phyloP scores from a whole-genome alignment of 1,140 invertebrate genomes.

The Musca vetustissima region DNA sequence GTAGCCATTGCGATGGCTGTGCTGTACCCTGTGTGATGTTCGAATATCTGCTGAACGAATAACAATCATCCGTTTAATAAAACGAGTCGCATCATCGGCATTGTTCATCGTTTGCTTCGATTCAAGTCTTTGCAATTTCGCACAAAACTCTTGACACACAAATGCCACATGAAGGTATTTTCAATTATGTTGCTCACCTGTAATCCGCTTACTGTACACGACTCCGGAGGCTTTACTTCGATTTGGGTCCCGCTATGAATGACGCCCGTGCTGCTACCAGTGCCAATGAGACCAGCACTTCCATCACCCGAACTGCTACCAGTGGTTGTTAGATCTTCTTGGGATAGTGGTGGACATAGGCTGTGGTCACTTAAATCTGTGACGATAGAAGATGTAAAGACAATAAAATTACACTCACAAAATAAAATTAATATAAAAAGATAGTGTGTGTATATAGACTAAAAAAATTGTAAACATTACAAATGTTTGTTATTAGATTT shows the following conservation, averaged over 20 bases:
- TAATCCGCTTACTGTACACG: conserved; percentile 59
- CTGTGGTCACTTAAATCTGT: conserved; percentile 48
- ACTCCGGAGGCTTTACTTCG: conserved; percentile 49
- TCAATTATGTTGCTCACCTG: conserved; percentile 57
- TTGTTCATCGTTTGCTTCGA: conserved; percentile 3
- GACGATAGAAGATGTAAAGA: conserved; percentile 23
- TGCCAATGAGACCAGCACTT: background rate
- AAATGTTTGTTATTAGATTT: no score
- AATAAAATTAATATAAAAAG: no score
- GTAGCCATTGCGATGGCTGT: background rate
- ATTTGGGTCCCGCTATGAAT: conserved; percentile 47
- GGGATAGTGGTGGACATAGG: conserved; percentile 45
- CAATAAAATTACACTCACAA: conserved; percentile 23
- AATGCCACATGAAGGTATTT: conserved; percentile 30
- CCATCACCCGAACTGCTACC: conserved; percentile 27
- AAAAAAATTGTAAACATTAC: no score
- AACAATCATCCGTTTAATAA: conserved; percentile 17
- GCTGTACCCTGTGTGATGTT: background rate
- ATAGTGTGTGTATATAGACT: no score
- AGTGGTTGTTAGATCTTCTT: conserved; percentile 42
- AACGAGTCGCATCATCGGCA: conserved; percentile 4
- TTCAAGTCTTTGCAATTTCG: background rate
- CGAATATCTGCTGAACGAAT: background rate
- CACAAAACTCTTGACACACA: conserved; percentile 2
- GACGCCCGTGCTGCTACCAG: conserved; percentile 23